phyloP scores from a whole-genome alignment of 1,140 invertebrate species.

The Aphidius gifuensis region DNA sequence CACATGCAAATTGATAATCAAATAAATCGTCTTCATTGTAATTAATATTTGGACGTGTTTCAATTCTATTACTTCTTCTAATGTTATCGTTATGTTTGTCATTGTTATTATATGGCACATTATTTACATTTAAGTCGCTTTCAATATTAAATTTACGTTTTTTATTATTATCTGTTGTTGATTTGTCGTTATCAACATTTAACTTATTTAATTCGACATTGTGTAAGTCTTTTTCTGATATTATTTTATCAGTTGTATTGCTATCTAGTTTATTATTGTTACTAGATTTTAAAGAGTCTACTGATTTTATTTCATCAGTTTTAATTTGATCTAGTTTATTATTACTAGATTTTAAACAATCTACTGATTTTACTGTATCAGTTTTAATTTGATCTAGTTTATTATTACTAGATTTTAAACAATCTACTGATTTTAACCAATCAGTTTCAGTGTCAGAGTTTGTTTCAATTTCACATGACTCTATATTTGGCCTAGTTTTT shows the following conservation, averaged over 20 bases:
- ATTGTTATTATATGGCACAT: background rate
- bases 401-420: conserved; percentile 25
- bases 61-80: conserved; percentile 9
- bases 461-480: background rate
- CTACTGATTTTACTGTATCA: conserved; percentile 21
- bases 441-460: conserved; percentile 13
- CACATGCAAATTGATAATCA: background rate
- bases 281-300: conserved; percentile 1
- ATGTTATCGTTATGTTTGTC: background rate
- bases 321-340: background rate
- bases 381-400: conserved; percentile 22
- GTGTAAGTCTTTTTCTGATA: background rate
- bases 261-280: background rate
- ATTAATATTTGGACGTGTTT: background rate
- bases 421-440: background rate
- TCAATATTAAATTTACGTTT: background rate
- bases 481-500: conserved; percentile 31
- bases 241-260: background rate
- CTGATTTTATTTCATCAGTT: conserved; percentile 22
- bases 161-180: background rate
- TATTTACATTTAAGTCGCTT: background rate
- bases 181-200: background rate
- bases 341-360: no score
- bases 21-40: conserved; percentile 1
- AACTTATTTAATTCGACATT: background rate